Conservation (phyloP, 1,140 invertebrate species). For the Drosophila rhopaloa region DNA sequence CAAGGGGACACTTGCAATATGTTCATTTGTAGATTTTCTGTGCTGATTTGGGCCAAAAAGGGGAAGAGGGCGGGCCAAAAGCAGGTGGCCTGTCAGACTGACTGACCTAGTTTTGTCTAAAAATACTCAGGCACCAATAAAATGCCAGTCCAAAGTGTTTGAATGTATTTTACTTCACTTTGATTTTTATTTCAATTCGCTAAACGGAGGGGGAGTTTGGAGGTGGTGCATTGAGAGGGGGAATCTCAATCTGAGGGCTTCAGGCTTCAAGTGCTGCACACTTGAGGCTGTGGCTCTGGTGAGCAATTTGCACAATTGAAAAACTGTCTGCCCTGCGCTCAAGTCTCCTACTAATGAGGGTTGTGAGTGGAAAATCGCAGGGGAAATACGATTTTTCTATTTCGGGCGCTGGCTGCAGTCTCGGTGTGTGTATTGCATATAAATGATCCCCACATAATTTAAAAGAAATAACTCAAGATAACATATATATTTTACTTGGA, state of each 20-base stretch:
- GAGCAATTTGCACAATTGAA: constrained; percentile 56
- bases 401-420: constrained; percentile 20
- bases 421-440: constrained; percentile 23
- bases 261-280: constrained; percentile 27
- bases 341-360: constrained; percentile 34
- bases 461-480: constrained; percentile 9
- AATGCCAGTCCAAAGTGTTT: constrained; percentile 48
- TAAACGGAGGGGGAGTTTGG: constrained; percentile 6
- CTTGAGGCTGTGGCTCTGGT: constrained; percentile 44
- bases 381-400: constrained; percentile 22
- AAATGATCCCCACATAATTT: constrained; percentile 36
- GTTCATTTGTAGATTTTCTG: constrained; percentile 57
- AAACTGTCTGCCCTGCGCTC: constrained; percentile 47
- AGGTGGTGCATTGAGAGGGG: neutral
- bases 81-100: constrained; percentile 45
- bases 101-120: constrained; percentile 49
- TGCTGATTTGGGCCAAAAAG: constrained; percentile 33
- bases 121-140: constrained; percentile 48
- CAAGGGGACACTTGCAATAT: constrained; percentile 63
- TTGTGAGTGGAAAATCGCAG: constrained; percentile 20
- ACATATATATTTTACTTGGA: constrained; percentile 1
- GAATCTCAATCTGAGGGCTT: constrained; percentile 31
- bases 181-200: constrained; percentile 53
- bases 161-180: constrained; percentile 51
- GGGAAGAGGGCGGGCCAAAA: constrained; percentile 4